Conservation (phyloP, 2,797 vertebrate species). For the Macropus fuliginosus region DNA sequence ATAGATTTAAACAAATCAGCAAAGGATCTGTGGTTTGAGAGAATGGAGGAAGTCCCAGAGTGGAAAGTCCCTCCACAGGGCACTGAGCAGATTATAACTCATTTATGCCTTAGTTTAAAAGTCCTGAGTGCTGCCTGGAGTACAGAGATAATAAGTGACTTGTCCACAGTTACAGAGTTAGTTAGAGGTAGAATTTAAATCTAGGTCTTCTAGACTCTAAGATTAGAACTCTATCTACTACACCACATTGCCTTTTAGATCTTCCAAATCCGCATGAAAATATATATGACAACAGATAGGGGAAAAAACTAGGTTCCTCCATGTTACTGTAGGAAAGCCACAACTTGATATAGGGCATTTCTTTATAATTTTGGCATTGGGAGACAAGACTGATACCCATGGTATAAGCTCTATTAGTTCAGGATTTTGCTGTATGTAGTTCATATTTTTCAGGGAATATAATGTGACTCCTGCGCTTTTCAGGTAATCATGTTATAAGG, state of each 20-base stretch:
- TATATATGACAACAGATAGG: neutral
- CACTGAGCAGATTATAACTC: neutral
- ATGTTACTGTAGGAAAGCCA: slow-evolving; percentile 11
- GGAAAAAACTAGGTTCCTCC: slow-evolving; percentile 10
- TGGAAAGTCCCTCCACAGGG: neutral
- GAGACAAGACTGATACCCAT: slow-evolving; percentile 41
- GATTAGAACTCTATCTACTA: neutral
- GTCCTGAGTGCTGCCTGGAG: neutral
- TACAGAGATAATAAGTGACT: neutral
- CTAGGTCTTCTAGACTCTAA: neutral
- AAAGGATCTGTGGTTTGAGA: neutral
- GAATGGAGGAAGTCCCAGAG: neutral
- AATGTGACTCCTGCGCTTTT: slow-evolving; percentile 72
- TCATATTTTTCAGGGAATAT: slow-evolving; percentile 73
- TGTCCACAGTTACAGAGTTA: neutral
- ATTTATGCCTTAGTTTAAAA: neutral
- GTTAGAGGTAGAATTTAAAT: neutral
- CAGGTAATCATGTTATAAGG: slow-evolving; percentile 71
- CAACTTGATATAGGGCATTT: slow-evolving; percentile 9
- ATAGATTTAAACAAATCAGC: neutral
- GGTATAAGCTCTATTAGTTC: slow-evolving; percentile 61
- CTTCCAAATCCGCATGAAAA: neutral
- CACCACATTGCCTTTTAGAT: neutral
- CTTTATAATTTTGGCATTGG: slow-evolving; percentile 40
- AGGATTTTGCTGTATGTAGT: slow-evolving; percentile 69